Conservation (phyloP, 2,113 vertebrate genomes). For the Galeopterus variegatus region DNA sequence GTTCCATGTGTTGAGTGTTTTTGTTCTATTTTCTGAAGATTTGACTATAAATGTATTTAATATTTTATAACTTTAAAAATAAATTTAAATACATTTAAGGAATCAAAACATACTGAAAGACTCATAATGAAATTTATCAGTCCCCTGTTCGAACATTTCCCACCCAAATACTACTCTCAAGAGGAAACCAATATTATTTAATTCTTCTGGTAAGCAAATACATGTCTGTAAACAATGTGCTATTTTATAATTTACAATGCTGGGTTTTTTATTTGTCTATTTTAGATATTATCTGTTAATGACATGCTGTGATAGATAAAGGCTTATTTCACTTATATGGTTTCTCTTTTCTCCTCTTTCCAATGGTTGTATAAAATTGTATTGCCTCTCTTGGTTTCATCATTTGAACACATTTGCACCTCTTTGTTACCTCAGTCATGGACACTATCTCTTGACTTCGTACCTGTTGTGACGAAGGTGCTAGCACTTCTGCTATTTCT, state of each 20-base stretch:
- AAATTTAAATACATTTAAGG: background rate
- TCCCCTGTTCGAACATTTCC: background rate
- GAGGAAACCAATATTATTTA: background rate
- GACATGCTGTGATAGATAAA: background rate
- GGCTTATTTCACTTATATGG: background rate
- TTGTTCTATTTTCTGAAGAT: background rate
- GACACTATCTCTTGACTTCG: background rate
- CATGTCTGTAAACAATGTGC: background rate
- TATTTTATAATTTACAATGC: background rate
- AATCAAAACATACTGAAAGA: background rate
- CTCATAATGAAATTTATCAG: background rate
- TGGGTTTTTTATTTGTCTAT: background rate
- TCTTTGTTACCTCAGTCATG: background rate
- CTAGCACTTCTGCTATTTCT: background rate
- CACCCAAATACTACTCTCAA: background rate
- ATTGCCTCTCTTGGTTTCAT: background rate
- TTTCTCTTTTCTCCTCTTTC: background rate
- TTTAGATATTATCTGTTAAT: background rate
- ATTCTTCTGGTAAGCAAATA: background rate
- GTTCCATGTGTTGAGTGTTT: background rate
- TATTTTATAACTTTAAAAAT: background rate
- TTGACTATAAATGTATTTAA: background rate
- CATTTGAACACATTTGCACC: background rate
- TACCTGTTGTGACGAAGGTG: background rate
- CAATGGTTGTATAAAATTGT: background rate